phyloP scores from a whole-genome alignment of 2,113 vertebrate genomes.

The Hylia prasina region DNA sequence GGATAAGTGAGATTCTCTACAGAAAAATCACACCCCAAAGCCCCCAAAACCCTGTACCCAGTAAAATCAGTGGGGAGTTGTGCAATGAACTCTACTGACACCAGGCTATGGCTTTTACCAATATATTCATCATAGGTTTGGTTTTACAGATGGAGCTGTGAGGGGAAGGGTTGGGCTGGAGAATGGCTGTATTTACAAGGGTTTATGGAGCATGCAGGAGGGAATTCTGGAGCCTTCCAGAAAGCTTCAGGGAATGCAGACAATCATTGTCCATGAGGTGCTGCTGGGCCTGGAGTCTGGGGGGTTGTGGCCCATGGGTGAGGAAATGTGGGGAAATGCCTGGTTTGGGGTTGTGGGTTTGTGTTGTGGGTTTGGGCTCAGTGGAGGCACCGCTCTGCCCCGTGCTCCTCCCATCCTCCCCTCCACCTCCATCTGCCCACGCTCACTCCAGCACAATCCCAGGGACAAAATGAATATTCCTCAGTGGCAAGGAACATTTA shows the following conservation, averaged over 20 bases:
- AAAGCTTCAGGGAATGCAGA: neutral
- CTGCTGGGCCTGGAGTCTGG: neutral
- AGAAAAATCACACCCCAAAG: neutral
- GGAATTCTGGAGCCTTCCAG: neutral
- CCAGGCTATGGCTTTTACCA: constrained; percentile 58
- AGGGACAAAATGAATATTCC: neutral
- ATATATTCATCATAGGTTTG: constrained; percentile 27
- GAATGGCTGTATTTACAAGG: constrained; percentile 2
- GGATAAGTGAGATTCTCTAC: neutral
- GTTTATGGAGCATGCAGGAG: neutral
- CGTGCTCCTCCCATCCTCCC: accelerated
- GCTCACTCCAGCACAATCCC: neutral
- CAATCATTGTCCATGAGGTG: neutral
- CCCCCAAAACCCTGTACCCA: neutral
- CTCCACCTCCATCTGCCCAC: neutral
- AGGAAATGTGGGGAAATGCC: neutral
- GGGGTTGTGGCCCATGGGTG: neutral
- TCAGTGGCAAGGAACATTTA: neutral
- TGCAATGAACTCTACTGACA: constrained; percentile 56
- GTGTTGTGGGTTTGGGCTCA: neutral
- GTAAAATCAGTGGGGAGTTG: constrained; percentile 50
- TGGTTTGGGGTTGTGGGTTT: neutral
- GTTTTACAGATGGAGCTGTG: neutral
- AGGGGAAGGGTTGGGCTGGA: neutral
- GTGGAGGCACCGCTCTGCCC: accelerated